These are phyloP conservation scores for Phymanthus crucifer DNA, from an alignment of 92 coral and sea anemone genomes.

Conservation along the genomic window DNA sequence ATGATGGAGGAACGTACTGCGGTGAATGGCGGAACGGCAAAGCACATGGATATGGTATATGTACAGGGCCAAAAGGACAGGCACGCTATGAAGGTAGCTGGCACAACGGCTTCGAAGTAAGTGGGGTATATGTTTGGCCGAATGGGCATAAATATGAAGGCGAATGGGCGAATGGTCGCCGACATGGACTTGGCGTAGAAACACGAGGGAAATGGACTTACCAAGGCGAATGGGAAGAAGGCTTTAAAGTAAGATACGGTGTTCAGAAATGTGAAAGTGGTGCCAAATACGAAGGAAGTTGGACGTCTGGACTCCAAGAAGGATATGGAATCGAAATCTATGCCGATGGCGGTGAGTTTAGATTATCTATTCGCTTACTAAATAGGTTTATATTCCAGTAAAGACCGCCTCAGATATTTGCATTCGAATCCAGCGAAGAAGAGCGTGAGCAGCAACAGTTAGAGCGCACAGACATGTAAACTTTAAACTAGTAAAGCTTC, in stretches of 20 bases:
- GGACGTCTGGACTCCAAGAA: conserved; percentile 92
- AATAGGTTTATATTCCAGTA: background rate
- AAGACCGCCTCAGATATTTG: background rate
- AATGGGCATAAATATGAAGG: conserved; percentile 86
- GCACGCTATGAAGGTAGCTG: conserved; percentile 90
- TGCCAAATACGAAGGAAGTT: conserved; percentile 85
- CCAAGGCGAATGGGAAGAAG: conserved; percentile 91
- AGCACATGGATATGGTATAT: conserved; percentile 90
- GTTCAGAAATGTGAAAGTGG: conserved; percentile 81
- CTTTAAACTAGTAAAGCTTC: too few relatives aligned
- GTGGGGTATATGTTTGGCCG: conserved; percentile 94
- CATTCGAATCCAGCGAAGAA: background rate
- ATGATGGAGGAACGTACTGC: conserved; percentile 92
- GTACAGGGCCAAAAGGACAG: conserved; percentile 94
- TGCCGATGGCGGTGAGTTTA: conserved; percentile 78
- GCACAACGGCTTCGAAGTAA: conserved; percentile 84
- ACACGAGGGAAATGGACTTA: conserved; percentile 89
- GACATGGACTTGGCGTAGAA: conserved; percentile 88
- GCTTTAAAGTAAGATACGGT: conserved; percentile 85
- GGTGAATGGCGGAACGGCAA: conserved; percentile 93
- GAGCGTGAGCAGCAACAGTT: background rate
- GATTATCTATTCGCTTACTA: background rate
- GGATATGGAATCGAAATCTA: conserved; percentile 87
- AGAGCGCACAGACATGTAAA: background rate
- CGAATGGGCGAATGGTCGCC: conserved; percentile 78